A percentile compares a stretch with the other conserved stretches of the same genome.
phyloP scores from a whole-genome alignment of 2,888 invertebrate species.

The Agrotis clavis region DNA sequence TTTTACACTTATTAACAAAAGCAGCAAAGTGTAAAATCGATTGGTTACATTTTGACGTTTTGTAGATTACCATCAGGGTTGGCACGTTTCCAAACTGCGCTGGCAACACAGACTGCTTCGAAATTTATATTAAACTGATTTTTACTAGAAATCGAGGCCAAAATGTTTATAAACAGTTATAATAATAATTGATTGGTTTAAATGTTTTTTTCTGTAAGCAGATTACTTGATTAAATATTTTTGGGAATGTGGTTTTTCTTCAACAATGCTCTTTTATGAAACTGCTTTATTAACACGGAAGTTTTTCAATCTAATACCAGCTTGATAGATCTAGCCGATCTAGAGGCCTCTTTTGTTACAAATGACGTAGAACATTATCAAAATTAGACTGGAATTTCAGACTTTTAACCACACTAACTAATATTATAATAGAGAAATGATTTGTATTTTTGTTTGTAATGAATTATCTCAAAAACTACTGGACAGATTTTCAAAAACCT shows the following conservation, averaged over 20 bases:
- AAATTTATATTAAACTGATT: slow-evolving; percentile 69
- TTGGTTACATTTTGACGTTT: slow-evolving; percentile 58
- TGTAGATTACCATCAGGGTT: slow-evolving; percentile 60
- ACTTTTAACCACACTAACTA: too few species aligned
- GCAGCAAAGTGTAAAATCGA: slow-evolving; percentile 57
- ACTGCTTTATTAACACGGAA: neutral
- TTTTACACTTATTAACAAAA: slow-evolving; percentile 51
- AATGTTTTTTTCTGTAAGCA: neutral
- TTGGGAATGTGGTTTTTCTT: neutral
- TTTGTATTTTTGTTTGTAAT: too few species aligned
- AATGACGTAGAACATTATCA: too few species aligned
- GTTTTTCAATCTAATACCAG: neutral
- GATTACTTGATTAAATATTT: neutral
- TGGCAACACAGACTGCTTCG: slow-evolving; percentile 61
- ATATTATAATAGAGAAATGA: too few species aligned
- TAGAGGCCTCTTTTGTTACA: neutral
- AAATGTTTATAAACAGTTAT: slow-evolving; percentile 48
- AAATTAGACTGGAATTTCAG: neutral
- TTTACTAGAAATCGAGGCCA: slow-evolving; percentile 68
- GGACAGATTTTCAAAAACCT: too few species aligned
- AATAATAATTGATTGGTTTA: slow-evolving; percentile 28
- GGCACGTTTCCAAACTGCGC: slow-evolving; percentile 68
- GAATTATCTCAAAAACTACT: too few species aligned
- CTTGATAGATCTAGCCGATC: neutral
- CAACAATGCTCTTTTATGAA: neutral